phyloP scores from a whole-genome alignment of 2,888 invertebrate genomes.

The Eupeodes latifasciatus region DNA sequence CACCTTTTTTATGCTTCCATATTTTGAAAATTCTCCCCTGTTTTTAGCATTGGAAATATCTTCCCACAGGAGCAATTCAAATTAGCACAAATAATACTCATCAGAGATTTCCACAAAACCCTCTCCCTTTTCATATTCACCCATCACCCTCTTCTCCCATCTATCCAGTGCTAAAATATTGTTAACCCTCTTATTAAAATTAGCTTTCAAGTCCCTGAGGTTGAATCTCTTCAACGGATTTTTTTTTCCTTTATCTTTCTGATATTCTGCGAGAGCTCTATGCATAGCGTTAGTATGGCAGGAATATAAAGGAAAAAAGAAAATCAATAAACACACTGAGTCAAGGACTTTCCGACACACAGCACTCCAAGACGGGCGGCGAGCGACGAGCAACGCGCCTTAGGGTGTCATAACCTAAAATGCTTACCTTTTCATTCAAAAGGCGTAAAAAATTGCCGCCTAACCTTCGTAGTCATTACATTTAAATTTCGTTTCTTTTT shows the following conservation, averaged over 20 bases:
- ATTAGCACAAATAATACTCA: conserved; percentile 19
- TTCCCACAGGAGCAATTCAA: conserved; percentile 1
- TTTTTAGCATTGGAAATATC: neutral
- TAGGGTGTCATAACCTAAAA: conserved; percentile 49
- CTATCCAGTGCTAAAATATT: neutral
- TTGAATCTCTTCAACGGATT: conserved; percentile 42
- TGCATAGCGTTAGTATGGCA: neutral
- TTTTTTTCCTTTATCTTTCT: neutral
- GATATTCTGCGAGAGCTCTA: neutral
- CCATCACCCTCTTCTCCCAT: neutral
- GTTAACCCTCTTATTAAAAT: conserved; percentile 47
- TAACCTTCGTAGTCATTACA: conserved; percentile 60
- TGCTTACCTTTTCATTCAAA: conserved; percentile 48
- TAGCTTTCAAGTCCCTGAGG: conserved; percentile 58
- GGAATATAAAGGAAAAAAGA: neutral
- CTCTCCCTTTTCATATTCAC: neutral
- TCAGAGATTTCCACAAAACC: neutral
- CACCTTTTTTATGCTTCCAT: neutral
- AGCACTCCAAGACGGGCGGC: no score
- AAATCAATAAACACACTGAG: conserved; percentile 58
- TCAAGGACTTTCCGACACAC: conserved; percentile 44
- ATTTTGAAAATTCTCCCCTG: neutral
- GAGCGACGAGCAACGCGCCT: conserved; percentile 1
- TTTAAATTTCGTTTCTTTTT: conserved; percentile 51
- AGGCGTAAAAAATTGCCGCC: conserved; percentile 39